Evolutionary conservation across 2,888 invertebrate species (phyloP).

Genomic region (Bellardia pandia): DNA sequence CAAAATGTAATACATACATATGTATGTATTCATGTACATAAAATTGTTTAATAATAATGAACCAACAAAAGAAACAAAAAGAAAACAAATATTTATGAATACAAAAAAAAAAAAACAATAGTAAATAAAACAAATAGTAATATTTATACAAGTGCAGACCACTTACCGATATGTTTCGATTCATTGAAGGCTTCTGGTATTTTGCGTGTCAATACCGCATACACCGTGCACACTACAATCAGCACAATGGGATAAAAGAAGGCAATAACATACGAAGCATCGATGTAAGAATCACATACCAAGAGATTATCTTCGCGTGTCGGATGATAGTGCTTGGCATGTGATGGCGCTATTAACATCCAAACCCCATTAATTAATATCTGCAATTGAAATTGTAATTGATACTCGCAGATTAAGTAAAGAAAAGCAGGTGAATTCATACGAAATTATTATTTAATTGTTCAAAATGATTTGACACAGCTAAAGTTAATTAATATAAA

Average conservation of each 20-base stretch:
- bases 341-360: slow-evolving; percentile 95
- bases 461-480: neutral
- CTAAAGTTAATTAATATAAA: slow-evolving; percentile 74
- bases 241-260: slow-evolving; percentile 96
- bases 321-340: slow-evolving; percentile 95
- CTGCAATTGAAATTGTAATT: slow-evolving; percentile 84
- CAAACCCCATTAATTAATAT: slow-evolving; percentile 95
- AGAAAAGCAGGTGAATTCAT: neutral
- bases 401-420: neutral
- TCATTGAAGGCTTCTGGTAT: slow-evolving; percentile 99
- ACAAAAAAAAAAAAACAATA: neutral
- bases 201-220: slow-evolving; percentile 97
- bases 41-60: slow-evolving; percentile 3
- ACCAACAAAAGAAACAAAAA: neutral
- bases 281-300: slow-evolving; percentile 96
- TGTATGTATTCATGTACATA: neutral
- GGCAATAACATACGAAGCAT: slow-evolving; percentile 96
- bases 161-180: slow-evolving; percentile 96
- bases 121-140: neutral
- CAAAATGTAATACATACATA: neutral
- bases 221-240: slow-evolving; percentile 96
- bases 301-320: slow-evolving; percentile 96
- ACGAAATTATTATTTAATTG: slow-evolving; percentile 38
- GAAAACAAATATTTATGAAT: slow-evolving; percentile 2
- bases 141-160: neutral